Conservation (phyloP, 2,113 vertebrate species). For the Heliornis fulica region DNA sequence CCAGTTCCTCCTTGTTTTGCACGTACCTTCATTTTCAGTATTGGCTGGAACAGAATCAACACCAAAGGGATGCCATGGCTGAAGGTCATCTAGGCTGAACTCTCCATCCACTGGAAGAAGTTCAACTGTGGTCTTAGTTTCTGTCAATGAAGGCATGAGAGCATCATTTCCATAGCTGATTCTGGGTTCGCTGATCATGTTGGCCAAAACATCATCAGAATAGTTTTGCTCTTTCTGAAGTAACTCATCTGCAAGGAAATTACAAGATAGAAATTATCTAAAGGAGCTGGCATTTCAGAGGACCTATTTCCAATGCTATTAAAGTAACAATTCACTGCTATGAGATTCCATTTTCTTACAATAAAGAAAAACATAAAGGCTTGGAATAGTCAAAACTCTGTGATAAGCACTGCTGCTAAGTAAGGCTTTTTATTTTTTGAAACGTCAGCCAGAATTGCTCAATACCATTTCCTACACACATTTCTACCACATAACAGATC, state of each 20-base stretch:
- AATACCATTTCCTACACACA: neutral
- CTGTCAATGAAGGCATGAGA: conserved; percentile 91
- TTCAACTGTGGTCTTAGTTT: conserved; percentile 90
- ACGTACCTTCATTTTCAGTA: conserved; percentile 92
- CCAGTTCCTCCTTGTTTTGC: neutral
- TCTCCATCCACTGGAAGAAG: conserved; percentile 86
- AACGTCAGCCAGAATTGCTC: neutral
- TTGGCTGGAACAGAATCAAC: conserved; percentile 92
- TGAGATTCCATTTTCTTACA: neutral
- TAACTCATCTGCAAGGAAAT: conserved; percentile 83
- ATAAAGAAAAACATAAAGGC: neutral
- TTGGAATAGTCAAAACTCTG: neutral
- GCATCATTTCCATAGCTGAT: conserved; percentile 98
- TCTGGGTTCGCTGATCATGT: conserved; percentile 91
- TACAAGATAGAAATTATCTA: neutral
- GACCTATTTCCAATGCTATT: neutral
- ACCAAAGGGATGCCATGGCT: conserved; percentile 92
- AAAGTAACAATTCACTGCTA: neutral
- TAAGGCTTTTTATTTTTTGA: neutral
- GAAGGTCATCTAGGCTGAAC: conserved; percentile 85
- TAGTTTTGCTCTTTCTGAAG: conserved; percentile 95
- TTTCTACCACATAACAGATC: neutral
- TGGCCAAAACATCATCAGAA: conserved; percentile 92
- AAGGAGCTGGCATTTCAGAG: neutral
- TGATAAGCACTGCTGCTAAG: neutral